A percentile compares a stretch with the other conserved stretches of the same genome.
Conservation (phyloP, 2,113 vertebrate genomes). For the Dipodomys stephensi region DNA sequence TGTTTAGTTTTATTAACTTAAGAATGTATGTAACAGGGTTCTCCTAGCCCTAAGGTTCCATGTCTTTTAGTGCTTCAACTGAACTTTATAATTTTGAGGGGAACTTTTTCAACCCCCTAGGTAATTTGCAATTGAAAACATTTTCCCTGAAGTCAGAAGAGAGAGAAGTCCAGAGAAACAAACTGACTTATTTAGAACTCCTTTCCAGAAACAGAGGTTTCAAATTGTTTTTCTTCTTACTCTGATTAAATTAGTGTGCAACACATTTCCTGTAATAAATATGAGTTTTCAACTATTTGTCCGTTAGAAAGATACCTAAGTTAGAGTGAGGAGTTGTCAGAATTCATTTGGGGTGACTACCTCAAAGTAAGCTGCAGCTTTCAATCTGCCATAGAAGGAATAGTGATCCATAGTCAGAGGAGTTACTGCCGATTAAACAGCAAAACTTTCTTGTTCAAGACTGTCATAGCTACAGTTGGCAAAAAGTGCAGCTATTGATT, state of each 20-base stretch:
- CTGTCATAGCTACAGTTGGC: slow-evolving; percentile 93
- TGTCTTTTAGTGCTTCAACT: not conserved
- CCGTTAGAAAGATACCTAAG: not conserved
- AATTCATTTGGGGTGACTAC: slow-evolving; percentile 75
- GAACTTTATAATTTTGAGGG: not conserved
- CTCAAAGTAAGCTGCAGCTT: too few relatives aligned
- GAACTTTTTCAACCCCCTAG: not conserved
- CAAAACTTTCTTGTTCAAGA: slow-evolving; percentile 73
- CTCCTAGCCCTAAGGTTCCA: not conserved
- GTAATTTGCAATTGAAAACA: not conserved
- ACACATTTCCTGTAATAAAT: slow-evolving; percentile 27
- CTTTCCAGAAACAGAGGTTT: not conserved
- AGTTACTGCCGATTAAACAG: not conserved
- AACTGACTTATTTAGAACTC: not conserved
- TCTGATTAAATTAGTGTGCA: slow-evolving; percentile 4
- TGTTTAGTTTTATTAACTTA: slow-evolving; percentile 20
- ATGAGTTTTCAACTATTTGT: not conserved
- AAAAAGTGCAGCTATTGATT: slow-evolving; percentile 92
- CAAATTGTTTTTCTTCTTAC: not conserved
- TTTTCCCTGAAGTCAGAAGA: not conserved
- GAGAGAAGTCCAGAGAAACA: slow-evolving; percentile 33
- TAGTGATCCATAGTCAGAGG: slow-evolving; percentile 86
- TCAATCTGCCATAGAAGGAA: slow-evolving; percentile 91
- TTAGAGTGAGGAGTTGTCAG: slow-evolving; percentile 97
- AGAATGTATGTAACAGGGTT: not conserved